phyloP scores from a whole-genome alignment of 2,113 vertebrate genomes.

The Rhynchomys soricoides region DNA sequence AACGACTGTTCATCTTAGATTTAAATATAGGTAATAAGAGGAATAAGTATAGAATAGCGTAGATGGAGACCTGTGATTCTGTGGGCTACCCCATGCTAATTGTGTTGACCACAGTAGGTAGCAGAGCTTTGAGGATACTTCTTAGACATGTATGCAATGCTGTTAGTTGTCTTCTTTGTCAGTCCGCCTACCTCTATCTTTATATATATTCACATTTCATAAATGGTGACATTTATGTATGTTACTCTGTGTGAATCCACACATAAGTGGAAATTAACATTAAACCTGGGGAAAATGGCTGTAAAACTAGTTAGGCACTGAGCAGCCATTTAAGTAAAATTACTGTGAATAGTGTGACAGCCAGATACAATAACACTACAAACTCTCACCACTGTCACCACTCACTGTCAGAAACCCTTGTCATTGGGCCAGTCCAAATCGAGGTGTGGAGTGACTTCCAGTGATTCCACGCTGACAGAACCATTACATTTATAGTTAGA shows the following conservation, averaged over 20 bases:
- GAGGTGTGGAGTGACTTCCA: background rate
- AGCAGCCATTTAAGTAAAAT: background rate
- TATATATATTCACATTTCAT: background rate
- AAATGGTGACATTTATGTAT: background rate
- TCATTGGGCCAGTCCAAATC: background rate
- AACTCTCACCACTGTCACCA: background rate
- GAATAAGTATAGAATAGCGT: background rate
- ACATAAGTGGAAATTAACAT: background rate
- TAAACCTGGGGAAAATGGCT: background rate
- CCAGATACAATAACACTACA: background rate
- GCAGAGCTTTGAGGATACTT: background rate
- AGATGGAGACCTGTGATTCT: background rate
- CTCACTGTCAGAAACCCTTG: background rate
- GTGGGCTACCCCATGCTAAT: background rate
- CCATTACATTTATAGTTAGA: background rate
- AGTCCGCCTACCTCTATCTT: background rate
- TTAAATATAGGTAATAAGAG: background rate
- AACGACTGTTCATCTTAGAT: background rate
- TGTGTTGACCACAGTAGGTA: background rate
- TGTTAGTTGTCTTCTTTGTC: background rate
- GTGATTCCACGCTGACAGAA: background rate
- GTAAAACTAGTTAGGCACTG: background rate
- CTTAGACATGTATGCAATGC: background rate
- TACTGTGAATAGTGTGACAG: background rate
- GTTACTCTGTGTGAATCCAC: background rate